phyloP scores from a whole-genome alignment of 2,888 invertebrate genomes.

The Caenorhabditis plicata region DNA sequence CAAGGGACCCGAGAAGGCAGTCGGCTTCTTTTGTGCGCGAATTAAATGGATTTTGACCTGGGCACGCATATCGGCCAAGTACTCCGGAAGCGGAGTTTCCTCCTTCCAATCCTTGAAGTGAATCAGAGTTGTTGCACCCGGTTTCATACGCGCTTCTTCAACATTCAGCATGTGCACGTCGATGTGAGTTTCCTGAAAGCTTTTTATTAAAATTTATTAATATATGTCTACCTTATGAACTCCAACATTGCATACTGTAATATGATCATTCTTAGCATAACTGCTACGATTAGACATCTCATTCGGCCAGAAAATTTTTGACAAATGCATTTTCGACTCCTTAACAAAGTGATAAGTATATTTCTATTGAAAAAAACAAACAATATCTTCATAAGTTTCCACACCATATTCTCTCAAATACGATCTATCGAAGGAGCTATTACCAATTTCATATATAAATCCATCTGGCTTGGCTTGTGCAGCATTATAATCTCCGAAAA shows the following conservation, averaged over 20 bases:
- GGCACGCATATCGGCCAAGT: constrained; percentile 24
- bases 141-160: background rate
- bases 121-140: constrained; percentile 9
- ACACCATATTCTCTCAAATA: constrained; percentile 11
- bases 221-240: background rate
- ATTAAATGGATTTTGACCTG: constrained; percentile 27
- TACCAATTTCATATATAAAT: constrained; percentile 7
- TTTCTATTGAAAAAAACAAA: background rate
- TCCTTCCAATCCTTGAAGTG: constrained; percentile 28
- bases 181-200: constrained; percentile 16
- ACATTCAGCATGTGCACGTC: constrained; percentile 15
- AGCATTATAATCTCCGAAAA: constrained; percentile 23
- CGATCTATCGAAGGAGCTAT: constrained; percentile 11
- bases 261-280: background rate
- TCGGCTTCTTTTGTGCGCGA: constrained; percentile 9
- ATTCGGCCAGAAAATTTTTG: constrained; percentile 19
- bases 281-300: constrained; percentile 3
- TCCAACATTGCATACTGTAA: background rate
- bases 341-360: background rate
- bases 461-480: constrained; percentile 6
- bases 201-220: background rate
- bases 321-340: constrained; percentile 10
- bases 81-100: constrained; percentile 18
- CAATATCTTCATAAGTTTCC: constrained; percentile 8
- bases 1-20: constrained; percentile 21